Conservation (phyloP, 2,113 vertebrate genomes). For the Bubo bubo region DNA sequence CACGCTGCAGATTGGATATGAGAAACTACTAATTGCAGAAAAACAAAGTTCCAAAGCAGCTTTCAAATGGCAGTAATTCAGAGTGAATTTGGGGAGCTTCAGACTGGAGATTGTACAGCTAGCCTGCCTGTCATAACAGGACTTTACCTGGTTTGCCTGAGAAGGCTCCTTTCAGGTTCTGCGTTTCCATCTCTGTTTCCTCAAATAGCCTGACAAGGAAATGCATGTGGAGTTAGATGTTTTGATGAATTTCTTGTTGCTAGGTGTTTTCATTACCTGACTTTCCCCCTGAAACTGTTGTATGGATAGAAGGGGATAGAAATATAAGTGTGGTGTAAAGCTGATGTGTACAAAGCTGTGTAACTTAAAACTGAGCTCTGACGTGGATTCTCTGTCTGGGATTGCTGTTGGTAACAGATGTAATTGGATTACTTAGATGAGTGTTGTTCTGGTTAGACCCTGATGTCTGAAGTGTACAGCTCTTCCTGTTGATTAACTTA, state of each 20-base stretch:
- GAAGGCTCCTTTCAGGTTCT: background rate
- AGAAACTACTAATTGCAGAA: background rate
- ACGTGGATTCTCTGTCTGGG: background rate
- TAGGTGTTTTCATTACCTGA: background rate
- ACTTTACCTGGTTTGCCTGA: background rate
- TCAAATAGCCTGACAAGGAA: background rate
- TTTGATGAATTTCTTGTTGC: background rate
- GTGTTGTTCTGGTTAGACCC: background rate
- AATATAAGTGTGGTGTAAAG: background rate
- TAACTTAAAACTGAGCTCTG: background rate
- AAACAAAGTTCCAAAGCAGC: background rate
- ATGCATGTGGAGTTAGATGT: background rate
- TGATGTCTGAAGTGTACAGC: background rate
- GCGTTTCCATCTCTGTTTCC: background rate
- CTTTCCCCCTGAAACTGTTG: background rate
- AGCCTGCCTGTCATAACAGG: background rate
- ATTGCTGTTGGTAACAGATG: background rate
- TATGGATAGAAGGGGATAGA: background rate
- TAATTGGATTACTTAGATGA: no score
- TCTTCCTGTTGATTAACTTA: background rate
- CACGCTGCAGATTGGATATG: fast-evolving
- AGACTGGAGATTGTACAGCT: background rate
- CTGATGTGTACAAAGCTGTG: background rate
- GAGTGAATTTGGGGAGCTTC: background rate
- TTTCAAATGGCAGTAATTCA: background rate